Percentiles rank a stretch among this genome's conserved stretches.
These are phyloP conservation scores for Dicrostonyx torquatus DNA, from an alignment of 2,797 vertebrate species.

Conservation along the genomic window DNA sequence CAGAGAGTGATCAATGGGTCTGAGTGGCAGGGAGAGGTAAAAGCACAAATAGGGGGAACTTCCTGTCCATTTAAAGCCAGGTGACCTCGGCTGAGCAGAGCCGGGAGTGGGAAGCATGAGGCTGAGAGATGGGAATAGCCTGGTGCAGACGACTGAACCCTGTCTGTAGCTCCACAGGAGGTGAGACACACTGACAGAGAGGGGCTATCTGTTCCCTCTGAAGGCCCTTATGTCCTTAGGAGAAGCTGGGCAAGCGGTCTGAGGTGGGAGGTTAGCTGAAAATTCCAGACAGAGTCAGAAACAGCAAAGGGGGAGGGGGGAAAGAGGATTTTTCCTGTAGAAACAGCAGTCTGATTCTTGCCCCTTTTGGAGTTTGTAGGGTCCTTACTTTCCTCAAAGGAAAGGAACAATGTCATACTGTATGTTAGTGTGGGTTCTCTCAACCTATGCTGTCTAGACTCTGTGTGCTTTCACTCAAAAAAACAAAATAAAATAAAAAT, in stretches of 20 bases:
- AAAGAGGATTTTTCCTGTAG: slow-evolving; percentile 45
- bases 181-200: not conserved
- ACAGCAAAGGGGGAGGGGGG: slow-evolving; percentile 8
- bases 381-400: slow-evolving; percentile 54
- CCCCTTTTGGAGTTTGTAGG: not conserved
- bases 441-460: slow-evolving; percentile 68
- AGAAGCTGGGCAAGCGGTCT: not conserved
- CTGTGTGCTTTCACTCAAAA: slow-evolving; percentile 64
- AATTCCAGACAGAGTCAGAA: slow-evolving; percentile 59
- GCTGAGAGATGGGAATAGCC: not conserved
- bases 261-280: not conserved
- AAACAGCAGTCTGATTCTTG: slow-evolving; percentile 68
- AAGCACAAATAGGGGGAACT: not conserved
- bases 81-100: not conserved
- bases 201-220: not conserved
- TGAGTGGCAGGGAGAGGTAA: not conserved
- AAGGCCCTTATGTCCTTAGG: not conserved
- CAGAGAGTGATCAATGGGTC: not conserved
- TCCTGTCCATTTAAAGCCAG: not conserved
- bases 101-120: not conserved
- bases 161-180: not conserved
- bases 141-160: not conserved
- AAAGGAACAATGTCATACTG: slow-evolving; percentile 73
- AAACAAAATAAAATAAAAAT: slow-evolving; percentile 81
- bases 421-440: not conserved